Evolutionary conservation across 2,888 invertebrate genomes (phyloP), one percentile per base, ranked within the genome.

Genomic region (Philopedon plagiatum): DNA sequence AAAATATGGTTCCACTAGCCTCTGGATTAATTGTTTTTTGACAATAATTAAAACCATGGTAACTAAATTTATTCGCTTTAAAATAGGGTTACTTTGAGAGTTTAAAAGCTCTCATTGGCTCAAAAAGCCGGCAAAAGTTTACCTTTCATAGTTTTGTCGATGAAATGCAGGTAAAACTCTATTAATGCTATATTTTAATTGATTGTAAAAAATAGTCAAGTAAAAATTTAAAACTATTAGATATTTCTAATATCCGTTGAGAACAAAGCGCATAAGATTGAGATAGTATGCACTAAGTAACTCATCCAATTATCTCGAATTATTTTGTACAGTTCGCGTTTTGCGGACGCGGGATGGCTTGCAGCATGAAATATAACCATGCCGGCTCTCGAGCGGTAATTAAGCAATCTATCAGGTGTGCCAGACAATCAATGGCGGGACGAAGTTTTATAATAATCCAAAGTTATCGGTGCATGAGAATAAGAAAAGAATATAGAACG

Each of bases 381-480:
- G 80, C 80, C 78, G 78, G 80, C 77, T 79, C 80, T 69, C 58
- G 79, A 80, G 80, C 81, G 78, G 81, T 84, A 84, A 84, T 84
- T 83, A 83, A 84, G 83, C 83, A 81, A 83, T 84, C 83, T 83
- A 84, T 84, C 83, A 83, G 81, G 77, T 79, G 76, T 78, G 81
- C 82, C 81, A 80, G 78, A 78, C 76, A 77, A 75, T 62, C 69
- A 69, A 60, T 57, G 23, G 19, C 26, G 34, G 21, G 46, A 60
- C 39, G 67, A 60, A 51, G 32, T 58, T 66, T 51, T 60, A 51
- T 44, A 51, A 58, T 66, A 66, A 58, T 56, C 66, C 37, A 41
- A 58, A 58, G 9, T 66, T 58, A 58, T 58, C 46, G 56, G 46
- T 13, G 66, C 49, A 18, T 65, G 46, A 21, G 9, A 46, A 23